Conservation (phyloP, 2,888 invertebrate species). For the Perizoma flavofasciatum region DNA sequence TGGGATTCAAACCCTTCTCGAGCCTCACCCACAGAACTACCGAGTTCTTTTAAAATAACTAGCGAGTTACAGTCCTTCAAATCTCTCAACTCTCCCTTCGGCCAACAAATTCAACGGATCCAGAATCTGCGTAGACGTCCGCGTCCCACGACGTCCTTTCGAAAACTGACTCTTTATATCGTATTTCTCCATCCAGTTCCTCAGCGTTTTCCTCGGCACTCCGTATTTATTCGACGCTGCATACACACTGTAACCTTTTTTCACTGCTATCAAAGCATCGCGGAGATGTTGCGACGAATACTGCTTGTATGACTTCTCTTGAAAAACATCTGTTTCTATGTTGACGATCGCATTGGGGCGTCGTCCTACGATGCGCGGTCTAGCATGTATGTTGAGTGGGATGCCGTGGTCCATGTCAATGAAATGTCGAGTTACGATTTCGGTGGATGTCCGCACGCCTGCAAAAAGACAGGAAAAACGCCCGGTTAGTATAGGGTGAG, state of each 20-base stretch:
- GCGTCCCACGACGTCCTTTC: conserved; percentile 72
- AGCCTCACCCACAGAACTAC: too few species aligned
- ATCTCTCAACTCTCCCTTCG: conserved; percentile 62
- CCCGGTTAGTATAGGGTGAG: conserved; percentile 39
- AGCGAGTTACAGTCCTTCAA: conserved; percentile 42
- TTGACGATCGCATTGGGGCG: conserved; percentile 75
- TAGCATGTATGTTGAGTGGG: conserved; percentile 72
- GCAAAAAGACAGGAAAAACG: conserved; percentile 75
- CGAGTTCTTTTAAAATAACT: too few species aligned
- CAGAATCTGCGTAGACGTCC: conserved; percentile 59
- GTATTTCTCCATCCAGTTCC: conserved; percentile 84
- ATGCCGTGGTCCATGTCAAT: conserved; percentile 77
- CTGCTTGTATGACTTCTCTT: conserved; percentile 80
- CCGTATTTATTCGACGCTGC: conserved; percentile 83
- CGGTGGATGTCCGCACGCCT: conserved; percentile 77
- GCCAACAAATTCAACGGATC: conserved; percentile 72
- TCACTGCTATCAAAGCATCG: conserved; percentile 78
- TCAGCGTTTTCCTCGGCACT: conserved; percentile 80
- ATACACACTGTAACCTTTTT: conserved; percentile 81
- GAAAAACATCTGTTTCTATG: conserved; percentile 77
- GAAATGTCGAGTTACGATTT: conserved; percentile 78
- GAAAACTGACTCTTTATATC: conserved; percentile 82
- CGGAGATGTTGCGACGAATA: conserved; percentile 79
- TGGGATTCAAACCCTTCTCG: too few species aligned
- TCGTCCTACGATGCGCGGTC: conserved; percentile 72